Evolutionary conservation across 2,113 vertebrate species (phyloP).

Genomic region (Chelonoidis abingdonii): DNA sequence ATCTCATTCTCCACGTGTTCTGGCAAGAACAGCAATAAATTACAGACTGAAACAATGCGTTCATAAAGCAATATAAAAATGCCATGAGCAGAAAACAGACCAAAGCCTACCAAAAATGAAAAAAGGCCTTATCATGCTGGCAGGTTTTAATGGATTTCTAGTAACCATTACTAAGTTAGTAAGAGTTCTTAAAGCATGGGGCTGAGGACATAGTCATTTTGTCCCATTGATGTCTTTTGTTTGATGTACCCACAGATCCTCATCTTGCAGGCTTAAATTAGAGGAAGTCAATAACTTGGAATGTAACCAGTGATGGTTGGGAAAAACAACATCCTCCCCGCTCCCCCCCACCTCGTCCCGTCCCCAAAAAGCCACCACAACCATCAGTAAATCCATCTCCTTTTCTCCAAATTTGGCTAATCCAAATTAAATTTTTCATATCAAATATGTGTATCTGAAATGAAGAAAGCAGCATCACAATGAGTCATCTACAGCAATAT

Average conservation of each 20-base stretch:
- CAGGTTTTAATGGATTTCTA: background rate
- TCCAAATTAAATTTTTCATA: background rate
- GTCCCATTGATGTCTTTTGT: background rate
- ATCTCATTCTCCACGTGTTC: background rate
- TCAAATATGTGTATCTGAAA: background rate
- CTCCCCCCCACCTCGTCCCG: no score
- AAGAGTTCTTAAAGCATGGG: background rate
- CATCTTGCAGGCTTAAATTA: background rate
- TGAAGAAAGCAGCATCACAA: rapidly evolving
- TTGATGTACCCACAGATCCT: background rate
- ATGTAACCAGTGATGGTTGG: background rate
- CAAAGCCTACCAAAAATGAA: background rate
- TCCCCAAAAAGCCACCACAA: background rate
- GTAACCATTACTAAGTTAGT: background rate
- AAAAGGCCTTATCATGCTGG: background rate
- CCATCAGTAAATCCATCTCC: rapidly evolving
- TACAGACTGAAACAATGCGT: background rate
- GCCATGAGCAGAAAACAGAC: background rate
- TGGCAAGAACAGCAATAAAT: background rate
- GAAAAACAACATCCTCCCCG: background rate
- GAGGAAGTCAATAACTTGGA: background rate
- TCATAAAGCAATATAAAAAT: background rate
- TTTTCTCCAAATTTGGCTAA: background rate
- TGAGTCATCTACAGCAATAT: background rate
- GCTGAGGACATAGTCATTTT: background rate